These are phyloP conservation scores for Platycercus adscitus DNA, from an alignment of 2,113 vertebrate species.

Conservation along the genomic window DNA sequence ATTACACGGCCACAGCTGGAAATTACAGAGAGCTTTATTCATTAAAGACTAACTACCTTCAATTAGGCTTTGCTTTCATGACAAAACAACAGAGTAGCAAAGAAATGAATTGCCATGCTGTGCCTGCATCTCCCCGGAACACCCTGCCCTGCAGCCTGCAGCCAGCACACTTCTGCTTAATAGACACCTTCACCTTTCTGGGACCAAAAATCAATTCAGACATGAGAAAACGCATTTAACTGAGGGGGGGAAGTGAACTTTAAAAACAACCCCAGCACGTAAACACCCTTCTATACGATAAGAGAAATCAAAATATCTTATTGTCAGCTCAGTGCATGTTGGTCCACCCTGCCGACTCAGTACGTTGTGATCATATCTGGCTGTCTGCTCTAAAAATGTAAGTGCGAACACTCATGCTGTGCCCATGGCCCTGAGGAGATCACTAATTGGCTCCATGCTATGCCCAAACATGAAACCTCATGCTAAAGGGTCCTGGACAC, in stretches of 20 bases:
- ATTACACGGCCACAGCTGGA: slow-evolving; percentile 70
- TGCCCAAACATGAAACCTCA: not conserved
- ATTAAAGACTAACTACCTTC: slow-evolving; percentile 50
- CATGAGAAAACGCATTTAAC: not conserved
- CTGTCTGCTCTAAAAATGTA: slow-evolving; percentile 17
- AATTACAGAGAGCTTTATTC: slow-evolving; percentile 57
- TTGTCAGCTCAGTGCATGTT: not conserved
- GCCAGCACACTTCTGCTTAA: not conserved
- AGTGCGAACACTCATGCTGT: not conserved
- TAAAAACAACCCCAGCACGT: not conserved
- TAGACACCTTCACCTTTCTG: not conserved
- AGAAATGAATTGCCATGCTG: not conserved
- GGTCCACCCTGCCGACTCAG: not conserved
- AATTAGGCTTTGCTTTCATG: slow-evolving; percentile 22
- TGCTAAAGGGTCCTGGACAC: not conserved
- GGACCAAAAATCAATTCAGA: not conserved
- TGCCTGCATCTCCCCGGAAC: not conserved
- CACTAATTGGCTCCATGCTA: not conserved
- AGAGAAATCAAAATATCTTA: not conserved
- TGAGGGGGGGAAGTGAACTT: not conserved
- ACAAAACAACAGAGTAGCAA: not conserved
- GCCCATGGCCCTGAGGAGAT: not conserved
- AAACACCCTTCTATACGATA: not conserved
- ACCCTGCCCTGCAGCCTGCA: not conserved
- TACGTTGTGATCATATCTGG: not conserved